These are phyloP conservation scores for Drosophila pseudotalamancana DNA, from an alignment of 2,888 invertebrate genomes.

Conservation along the genomic window DNA sequence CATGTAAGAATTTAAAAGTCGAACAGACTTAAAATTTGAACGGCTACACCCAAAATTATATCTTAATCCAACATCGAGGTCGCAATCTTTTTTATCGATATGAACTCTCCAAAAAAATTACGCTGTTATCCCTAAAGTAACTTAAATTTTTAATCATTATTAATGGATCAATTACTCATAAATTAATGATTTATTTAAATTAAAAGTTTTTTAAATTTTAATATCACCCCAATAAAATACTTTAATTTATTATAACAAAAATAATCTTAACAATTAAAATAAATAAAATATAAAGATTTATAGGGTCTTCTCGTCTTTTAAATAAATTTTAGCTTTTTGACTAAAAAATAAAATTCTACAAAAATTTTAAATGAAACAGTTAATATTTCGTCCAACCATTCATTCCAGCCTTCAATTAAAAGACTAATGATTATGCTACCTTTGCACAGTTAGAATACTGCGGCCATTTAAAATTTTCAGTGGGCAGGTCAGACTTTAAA, in stretches of 20 bases:
- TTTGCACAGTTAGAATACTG: conserved; percentile 92
- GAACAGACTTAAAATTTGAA: conserved; percentile 89
- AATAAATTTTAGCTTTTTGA: conserved; percentile 88
- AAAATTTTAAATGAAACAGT: conserved; percentile 86
- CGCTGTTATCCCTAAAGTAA: conserved; percentile 94
- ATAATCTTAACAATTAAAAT: conserved; percentile 82
- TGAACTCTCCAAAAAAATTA: conserved; percentile 91
- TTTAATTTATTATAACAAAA: conserved; percentile 75
- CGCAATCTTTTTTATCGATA: conserved; percentile 90
- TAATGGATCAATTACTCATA: conserved; percentile 86
- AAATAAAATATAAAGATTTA: conserved; percentile 87
- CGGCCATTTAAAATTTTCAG: conserved; percentile 90
- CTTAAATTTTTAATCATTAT: conserved; percentile 88
- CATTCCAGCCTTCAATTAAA: conserved; percentile 92
- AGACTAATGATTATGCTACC: conserved; percentile 93
- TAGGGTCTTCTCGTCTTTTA: conserved; percentile 92
- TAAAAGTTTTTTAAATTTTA: conserved; percentile 87
- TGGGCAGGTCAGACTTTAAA: conserved; percentile 90
- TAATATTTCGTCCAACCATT: conserved; percentile 89
- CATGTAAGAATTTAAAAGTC: conserved; percentile 93
- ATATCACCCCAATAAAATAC: conserved; percentile 88
- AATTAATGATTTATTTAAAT: conserved; percentile 83
- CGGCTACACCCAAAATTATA: conserved; percentile 87
- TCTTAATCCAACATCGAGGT: conserved; percentile 96
- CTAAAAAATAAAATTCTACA: conserved; percentile 86